Conservation (phyloP, 2,888 invertebrate species). For the Cephus pygmeus region DNA sequence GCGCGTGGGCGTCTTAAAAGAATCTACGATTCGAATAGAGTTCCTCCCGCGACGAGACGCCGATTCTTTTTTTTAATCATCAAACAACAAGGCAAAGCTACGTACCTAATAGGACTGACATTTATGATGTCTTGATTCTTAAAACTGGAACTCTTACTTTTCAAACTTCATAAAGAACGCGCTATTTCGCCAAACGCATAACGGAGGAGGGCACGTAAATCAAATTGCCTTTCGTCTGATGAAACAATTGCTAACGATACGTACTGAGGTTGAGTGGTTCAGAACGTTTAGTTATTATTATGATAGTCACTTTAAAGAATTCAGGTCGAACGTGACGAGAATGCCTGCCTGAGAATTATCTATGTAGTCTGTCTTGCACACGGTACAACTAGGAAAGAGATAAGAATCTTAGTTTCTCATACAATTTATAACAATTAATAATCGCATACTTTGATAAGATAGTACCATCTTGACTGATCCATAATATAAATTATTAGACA, state of each 20-base stretch:
- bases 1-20: slow-evolving; percentile 15
- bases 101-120: background rate
- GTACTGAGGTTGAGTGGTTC: background rate
- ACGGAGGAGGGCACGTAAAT: background rate
- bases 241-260: background rate
- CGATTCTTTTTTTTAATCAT: background rate
- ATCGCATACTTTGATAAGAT: background rate
- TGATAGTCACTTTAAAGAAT: background rate
- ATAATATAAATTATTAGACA: background rate
- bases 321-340: background rate
- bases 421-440: background rate
- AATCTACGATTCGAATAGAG: slow-evolving; percentile 13
- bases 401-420: background rate
- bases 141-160: background rate
- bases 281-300: background rate
- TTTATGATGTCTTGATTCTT: background rate
- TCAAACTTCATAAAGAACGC: background rate
- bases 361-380: background rate
- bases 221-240: background rate
- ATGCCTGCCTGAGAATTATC: background rate
- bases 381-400: background rate
- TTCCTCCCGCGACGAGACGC: background rate
- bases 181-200: background rate
- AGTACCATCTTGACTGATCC: background rate
- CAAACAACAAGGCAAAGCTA: background rate